Base-by-base conservation (phyloP, 2,113 vertebrate species). In the Ornithorhynchus anatinus region DNA sequence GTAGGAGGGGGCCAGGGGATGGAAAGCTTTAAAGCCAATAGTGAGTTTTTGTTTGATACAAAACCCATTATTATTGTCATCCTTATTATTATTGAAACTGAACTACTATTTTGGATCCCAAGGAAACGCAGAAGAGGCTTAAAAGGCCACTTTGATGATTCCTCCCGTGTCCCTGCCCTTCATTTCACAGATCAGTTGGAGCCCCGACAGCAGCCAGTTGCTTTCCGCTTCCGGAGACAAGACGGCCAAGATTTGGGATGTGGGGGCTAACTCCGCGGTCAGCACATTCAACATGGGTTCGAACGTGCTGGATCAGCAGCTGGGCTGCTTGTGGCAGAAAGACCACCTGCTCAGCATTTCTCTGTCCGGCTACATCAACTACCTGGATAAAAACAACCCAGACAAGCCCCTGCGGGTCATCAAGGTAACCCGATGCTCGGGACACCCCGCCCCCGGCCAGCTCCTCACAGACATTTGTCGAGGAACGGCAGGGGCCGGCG, bases 301-400 rank as follows among this genome's bases (percentile, higher is more conserved):
- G 44, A 95, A 93, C 0, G 93, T 98, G 29, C 65, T 92, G 66
- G 97, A 98, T 92, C 97, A 98, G 90, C 98, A 99, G 92, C 89
- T 99, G 91, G 97, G 98, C 82, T 99, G 98, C 85, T 86, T 99
- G 69, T 99, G 97, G 97, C 97, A 97, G 91, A 96, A 95, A 20
- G 86, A 95, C 75, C 92, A 98, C 84, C 92, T 99, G 71, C 87
- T 99, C 75, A 95, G 94, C 65, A 7, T 99, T 66, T 98, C 97
- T 22, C 84, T 99, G 66, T 96, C 97, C 1, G 98, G 98, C 33
- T 96, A 95, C 87, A 99, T 99, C 92, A 99, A 98, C 89, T 99
- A 99, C 84, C 89, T 99, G 93, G 97, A 99, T 91, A 96, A 89
- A 85, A 98, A 95, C 92, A 99, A 96, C 86, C 97, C 97, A n/a